These are phyloP conservation scores for Euglossa dilemma DNA, from an alignment of 1,140 invertebrate species.

Conservation along the genomic window DNA sequence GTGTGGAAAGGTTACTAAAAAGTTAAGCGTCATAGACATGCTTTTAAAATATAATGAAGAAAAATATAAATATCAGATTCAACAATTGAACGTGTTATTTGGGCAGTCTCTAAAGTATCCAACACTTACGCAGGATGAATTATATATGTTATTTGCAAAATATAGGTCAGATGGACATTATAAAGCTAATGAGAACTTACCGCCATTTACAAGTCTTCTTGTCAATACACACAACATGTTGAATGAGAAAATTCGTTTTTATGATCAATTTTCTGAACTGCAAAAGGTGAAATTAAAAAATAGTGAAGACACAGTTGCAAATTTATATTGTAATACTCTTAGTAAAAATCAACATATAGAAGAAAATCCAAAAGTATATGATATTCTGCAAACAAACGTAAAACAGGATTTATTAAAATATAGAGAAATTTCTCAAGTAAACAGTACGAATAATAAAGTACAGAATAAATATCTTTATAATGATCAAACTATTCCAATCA, in stretches of 20 bases:
- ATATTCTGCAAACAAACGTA: background rate
- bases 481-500: background rate
- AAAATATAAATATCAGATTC: constrained; percentile 15
- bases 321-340: background rate
- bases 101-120: background rate
- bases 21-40: background rate
- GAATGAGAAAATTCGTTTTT: background rate
- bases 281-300: background rate
- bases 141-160: constrained; percentile 22
- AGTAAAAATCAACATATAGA: background rate
- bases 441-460: background rate
- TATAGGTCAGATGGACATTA: constrained; percentile 42
- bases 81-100: background rate
- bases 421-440: background rate
- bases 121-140: constrained; percentile 25
- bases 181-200: constrained; percentile 2
- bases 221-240: too few species aligned
- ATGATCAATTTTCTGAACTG: background rate
- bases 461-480: constrained; percentile 5
- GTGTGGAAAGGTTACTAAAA: background rate
- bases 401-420: background rate
- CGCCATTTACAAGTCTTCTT: background rate
- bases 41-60: background rate
- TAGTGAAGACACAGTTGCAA: background rate
- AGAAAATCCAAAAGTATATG: background rate